Conservation (phyloP, 2,797 vertebrate species). For the Manis javanica region DNA sequence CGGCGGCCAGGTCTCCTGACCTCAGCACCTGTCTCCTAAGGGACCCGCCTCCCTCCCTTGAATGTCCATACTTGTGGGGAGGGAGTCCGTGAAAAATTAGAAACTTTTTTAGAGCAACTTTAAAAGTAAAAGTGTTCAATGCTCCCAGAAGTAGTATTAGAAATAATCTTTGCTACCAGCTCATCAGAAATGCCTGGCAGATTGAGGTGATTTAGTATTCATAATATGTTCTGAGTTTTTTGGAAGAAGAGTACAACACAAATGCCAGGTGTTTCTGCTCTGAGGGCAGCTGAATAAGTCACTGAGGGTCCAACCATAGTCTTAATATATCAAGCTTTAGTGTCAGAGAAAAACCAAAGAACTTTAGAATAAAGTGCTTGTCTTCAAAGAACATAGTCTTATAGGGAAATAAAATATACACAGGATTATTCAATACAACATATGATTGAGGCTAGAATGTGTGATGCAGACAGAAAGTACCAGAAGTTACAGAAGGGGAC, state of each 20-base stretch:
- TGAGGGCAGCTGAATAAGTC: not conserved
- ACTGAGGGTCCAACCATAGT: not conserved
- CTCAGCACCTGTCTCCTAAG: no score
- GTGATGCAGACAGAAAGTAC: not conserved
- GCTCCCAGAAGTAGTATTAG: constrained; percentile 18
- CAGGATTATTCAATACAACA: not conserved
- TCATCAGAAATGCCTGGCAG: constrained; percentile 45
- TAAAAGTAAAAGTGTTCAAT: constrained; percentile 37
- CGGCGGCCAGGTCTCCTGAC: no score
- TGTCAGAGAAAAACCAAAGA: not conserved
- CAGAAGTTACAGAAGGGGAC: not conserved
- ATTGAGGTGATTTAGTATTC: constrained; percentile 46
- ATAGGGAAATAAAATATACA: not conserved
- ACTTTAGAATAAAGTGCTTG: not conserved
- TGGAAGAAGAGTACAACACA: not conserved
- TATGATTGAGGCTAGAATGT: not conserved
- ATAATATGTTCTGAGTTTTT: constrained; percentile 32
- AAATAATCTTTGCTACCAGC: constrained; percentile 21
- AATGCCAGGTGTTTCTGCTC: not conserved
- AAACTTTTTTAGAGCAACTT: constrained; percentile 30
- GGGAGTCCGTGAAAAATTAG: not conserved
- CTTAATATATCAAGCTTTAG: not conserved
- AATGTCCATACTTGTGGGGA: no score
- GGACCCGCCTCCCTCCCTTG: no score
- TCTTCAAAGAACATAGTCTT: constrained; percentile 33